Evolutionary conservation across 2,113 vertebrate species (phyloP), one percentile per base, ranked within the genome.

Genomic region (Callaeas wilsoni): DNA sequence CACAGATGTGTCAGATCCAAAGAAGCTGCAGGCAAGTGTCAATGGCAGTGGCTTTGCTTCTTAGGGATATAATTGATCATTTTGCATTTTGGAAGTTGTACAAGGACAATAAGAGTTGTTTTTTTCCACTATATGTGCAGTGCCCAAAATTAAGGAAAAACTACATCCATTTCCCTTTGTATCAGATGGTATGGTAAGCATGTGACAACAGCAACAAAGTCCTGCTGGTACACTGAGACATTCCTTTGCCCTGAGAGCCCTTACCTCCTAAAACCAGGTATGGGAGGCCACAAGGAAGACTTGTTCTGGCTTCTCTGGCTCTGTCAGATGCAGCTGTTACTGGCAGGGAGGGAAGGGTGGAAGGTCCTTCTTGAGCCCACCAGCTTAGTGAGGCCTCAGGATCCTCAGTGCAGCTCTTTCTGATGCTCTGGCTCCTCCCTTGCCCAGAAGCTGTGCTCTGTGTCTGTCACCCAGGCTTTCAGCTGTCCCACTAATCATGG

Each of bases 131-230:
- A 39, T 87, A 89, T 32, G 53, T 16, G 29, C 19, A 50, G 21
- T 33, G 16, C 47, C 83, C 60, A 89, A 96, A 95, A 96, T n/a
- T 32, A 90, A 95, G 55, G 30, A 52, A 88, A 95, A 96, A 52
- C 4, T 42, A 26, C 13, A 35, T 71, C n/a, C 91, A 68, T 92
- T 94, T 32, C 47, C 20, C 13, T 60, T 22, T 27, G 8, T 47
- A 41, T 53, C 7, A 8, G n/a, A 15, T 25, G 2, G 9, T n/a
- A 30, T 16, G 5, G 19, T 15, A 92, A 76, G 33, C 29, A 13
- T 5, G 6, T 27, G 63, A 39, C 27, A 74, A n/a, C 20, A 84
- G 41, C 29, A 81, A 20, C 6, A 42, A 22, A 50, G 46, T 85
- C 15, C 47, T 42, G 10, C 30, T 32, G 13, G 30, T 39, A 50